Base-by-base conservation (phyloP, 2,888 invertebrate genomes). In the Athrips mouffetella region DNA sequence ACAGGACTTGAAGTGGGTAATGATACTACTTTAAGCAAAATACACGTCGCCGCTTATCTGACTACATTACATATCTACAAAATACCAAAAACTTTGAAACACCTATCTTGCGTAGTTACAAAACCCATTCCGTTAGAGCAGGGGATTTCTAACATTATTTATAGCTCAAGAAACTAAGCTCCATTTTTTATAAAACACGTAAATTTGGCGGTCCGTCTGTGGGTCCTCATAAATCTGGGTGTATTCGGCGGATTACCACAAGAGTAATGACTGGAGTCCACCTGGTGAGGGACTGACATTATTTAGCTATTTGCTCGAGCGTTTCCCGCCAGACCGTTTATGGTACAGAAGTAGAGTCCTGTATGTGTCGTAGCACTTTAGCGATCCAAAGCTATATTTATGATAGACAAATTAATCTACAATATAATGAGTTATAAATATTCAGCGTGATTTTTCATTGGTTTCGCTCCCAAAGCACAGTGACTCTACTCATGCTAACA, bases 191-290 rank as follows among this genome's bases (percentile, higher is more conserved):
- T 78, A 78, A 81, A 82, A 81, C 82, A 77, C 77, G 81, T 82
- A 84, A 84, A 85, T 84, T 85, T 78, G 67, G 76, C 73, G 79
- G 83, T 83, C 81, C 78, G 80, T 80, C 79, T 83, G 72, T 62
- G 78, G 76, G 70, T 66, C 67, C 64, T 59, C 60, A 80, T 88
- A 87, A 87, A 87, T 87, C 85, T 77, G 73, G 71, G 76, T 80
- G 84, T 85, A 86, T 85, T 84, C 80, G 70, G 62, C 70, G 88
- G 88, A 87, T 88, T 88, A 88, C 87, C 70, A 67, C 71, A 80
- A 85, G 88, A 87, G 80, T 87, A 85, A 88, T 86, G 88, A 81
- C 82, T 80, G 61, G 62, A 77, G 84, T 87, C 85, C 86, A 88
- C 87, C 87, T 87, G 87, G 79, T 76, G 76, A 80, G 79, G 80